A percentile compares a stretch with the other conserved stretches of the same genome.
Evolutionary conservation across 2,113 vertebrate genomes (phyloP).

Genomic region (Kryptolebias marmoratus): DNA sequence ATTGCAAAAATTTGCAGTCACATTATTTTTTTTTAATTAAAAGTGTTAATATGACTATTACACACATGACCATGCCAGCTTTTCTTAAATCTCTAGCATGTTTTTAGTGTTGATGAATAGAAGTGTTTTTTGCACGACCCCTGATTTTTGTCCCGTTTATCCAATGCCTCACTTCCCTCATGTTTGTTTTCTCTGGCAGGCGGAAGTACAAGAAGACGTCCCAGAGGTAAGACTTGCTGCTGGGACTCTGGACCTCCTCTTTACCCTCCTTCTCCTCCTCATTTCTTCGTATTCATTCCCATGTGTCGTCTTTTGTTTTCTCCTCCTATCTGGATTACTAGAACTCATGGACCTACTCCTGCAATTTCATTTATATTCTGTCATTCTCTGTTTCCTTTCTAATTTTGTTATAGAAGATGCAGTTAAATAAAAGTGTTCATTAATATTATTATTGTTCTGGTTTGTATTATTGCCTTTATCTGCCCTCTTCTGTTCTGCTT

Average conservation of each 20-base stretch:
- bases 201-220: conserved; percentile 99
- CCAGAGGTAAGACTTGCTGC: conserved; percentile 91
- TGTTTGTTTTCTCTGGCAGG: conserved; percentile 83
- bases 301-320: background rate
- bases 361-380: background rate
- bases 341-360: conserved; percentile 7
- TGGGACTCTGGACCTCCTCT: conserved; percentile 46
- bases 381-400: conserved; percentile 10
- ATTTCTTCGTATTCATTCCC: background rate
- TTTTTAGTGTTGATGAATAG: background rate
- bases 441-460: background rate
- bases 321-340: background rate
- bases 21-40: background rate
- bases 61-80: background rate
- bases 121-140: conserved; percentile 15
- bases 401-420: conserved; percentile 13
- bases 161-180: conserved; percentile 26
- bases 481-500: conserved; percentile 4
- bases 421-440: conserved; percentile 51
- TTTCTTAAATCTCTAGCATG: background rate
- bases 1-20: conserved; percentile 26
- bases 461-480: conserved; percentile 8
- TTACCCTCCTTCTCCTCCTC: background rate
- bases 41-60: background rate
- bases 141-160: conserved; percentile 6